These are phyloP conservation scores for Atta cephalotes DNA, from an alignment of 1,140 invertebrate species.

Conservation along the genomic window DNA sequence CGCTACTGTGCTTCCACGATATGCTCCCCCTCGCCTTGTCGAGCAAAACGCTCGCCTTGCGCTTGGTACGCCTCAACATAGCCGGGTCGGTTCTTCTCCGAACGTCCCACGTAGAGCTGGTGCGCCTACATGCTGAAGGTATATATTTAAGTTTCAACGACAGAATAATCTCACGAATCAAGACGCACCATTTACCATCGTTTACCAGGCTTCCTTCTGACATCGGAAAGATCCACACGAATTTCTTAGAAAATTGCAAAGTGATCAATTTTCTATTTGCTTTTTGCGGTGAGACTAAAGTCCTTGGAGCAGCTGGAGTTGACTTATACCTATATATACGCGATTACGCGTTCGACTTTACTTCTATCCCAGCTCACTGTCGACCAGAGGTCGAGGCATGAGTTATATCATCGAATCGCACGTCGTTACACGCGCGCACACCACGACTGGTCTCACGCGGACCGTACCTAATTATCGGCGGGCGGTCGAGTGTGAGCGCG, in stretches of 20 bases:
- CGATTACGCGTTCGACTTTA: slow-evolving; percentile 41
- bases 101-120: slow-evolving; percentile 61
- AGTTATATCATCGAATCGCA: slow-evolving; percentile 73
- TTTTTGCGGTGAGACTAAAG: neutral
- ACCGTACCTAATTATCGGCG: slow-evolving; percentile 74
- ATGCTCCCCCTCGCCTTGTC: slow-evolving; percentile 60
- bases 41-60: slow-evolving; percentile 65
- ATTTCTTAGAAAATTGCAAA: neutral
- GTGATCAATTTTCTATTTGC: neutral
- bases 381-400: slow-evolving; percentile 49
- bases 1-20: slow-evolving; percentile 82
- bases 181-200: neutral
- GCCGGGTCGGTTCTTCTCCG: slow-evolving; percentile 39
- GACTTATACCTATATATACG: neutral
- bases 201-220: neutral
- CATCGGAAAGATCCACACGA: neutral
- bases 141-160: slow-evolving; percentile 39
- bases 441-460: slow-evolving; percentile 58
- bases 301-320: neutral
- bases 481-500: slow-evolving; percentile 67
- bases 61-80: slow-evolving; percentile 63
- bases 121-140: slow-evolving; percentile 62
- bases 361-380: neutral
- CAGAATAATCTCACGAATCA: slow-evolving; percentile 34
- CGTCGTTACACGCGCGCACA: slow-evolving; percentile 67